Evolutionary conservation across 1,140 invertebrate species (phyloP).

Genomic region (Drosophila baimaii): DNA sequence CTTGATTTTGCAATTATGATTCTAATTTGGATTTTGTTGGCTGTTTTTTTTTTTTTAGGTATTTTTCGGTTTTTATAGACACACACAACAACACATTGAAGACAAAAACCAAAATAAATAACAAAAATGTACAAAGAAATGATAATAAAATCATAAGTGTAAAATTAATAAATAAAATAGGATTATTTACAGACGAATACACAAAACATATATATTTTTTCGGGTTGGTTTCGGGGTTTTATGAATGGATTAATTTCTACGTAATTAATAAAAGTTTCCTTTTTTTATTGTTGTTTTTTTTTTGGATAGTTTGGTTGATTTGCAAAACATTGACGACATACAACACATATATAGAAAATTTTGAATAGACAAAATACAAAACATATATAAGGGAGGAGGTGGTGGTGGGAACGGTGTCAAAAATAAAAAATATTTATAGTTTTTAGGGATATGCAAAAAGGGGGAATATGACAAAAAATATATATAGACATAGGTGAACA

Average conservation of each 20-base stretch:
- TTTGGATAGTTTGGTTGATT: slow-evolving; percentile 14
- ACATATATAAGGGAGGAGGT: slow-evolving; percentile 32
- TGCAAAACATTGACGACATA: slow-evolving; percentile 56
- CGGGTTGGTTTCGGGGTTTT: slow-evolving; percentile 38
- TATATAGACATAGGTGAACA: slow-evolving; percentile 58
- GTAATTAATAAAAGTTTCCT: slow-evolving; percentile 17
- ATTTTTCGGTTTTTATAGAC: slow-evolving; percentile 41
- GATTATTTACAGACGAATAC: slow-evolving; percentile 69
- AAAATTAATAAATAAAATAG: slow-evolving; percentile 49
- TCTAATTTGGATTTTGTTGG: slow-evolving; percentile 23
- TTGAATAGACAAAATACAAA: slow-evolving; percentile 52
- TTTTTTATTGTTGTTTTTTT: slow-evolving; percentile 1
- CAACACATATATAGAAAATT: slow-evolving; percentile 66
- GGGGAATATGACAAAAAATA: slow-evolving; percentile 14
- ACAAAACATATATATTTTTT: slow-evolving; percentile 41
- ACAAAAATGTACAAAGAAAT: slow-evolving; percentile 58
- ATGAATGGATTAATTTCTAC: slow-evolving; percentile 22
- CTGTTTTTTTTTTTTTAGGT: slow-evolving; percentile 4
- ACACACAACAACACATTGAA: slow-evolving; percentile 77
- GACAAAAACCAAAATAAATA: slow-evolving; percentile 68
- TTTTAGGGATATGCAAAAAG: slow-evolving; percentile 4
- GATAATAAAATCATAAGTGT: slow-evolving; percentile 48
- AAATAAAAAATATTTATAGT: slow-evolving; percentile 39
- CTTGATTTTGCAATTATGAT: slow-evolving; percentile 29
- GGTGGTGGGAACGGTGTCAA: not conserved